A percentile compares a stretch with the other conserved stretches of the same genome.
These are phyloP conservation scores for Otolemur crassicaudatus DNA, from an alignment of 2,797 vertebrate species.

Conservation along the genomic window DNA sequence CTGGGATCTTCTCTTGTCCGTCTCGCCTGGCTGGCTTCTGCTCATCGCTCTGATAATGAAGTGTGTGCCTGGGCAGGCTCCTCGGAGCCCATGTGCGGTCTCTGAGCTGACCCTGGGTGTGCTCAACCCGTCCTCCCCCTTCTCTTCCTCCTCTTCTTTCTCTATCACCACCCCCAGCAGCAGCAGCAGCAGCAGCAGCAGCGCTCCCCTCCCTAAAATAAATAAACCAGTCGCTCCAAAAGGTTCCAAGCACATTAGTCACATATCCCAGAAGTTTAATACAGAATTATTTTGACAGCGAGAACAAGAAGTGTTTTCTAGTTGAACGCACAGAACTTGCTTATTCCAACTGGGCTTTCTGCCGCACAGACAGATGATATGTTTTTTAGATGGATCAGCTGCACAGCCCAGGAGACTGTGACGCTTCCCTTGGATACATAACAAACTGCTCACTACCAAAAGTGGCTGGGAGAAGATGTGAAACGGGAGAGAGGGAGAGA, in stretches of 20 bases:
- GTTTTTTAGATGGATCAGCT: conserved; percentile 74
- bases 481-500: not conserved
- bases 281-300: conserved; percentile 75
- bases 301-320: conserved; percentile 81
- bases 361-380: conserved; percentile 79
- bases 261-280: conserved; percentile 78
- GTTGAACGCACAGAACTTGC: conserved; percentile 75
- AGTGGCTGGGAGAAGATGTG: conserved; percentile 58
- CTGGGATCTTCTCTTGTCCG: not conserved
- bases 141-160: not conserved
- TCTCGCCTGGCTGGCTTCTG: conserved; percentile 26
- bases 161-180: conserved; percentile 11
- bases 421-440: conserved; percentile 49
- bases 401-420: conserved; percentile 40
- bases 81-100: not conserved
- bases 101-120: fast-evolving
- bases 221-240: conserved; percentile 62
- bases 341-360: conserved; percentile 83
- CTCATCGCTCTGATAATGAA: not conserved
- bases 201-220: conserved; percentile 76
- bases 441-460: conserved; percentile 70
- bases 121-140: not conserved
- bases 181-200: conserved; percentile 52
- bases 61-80: not conserved
- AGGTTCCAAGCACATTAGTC: conserved; percentile 76